Conservation (phyloP, 2,113 vertebrate species). For the Phaethon lepturus region DNA sequence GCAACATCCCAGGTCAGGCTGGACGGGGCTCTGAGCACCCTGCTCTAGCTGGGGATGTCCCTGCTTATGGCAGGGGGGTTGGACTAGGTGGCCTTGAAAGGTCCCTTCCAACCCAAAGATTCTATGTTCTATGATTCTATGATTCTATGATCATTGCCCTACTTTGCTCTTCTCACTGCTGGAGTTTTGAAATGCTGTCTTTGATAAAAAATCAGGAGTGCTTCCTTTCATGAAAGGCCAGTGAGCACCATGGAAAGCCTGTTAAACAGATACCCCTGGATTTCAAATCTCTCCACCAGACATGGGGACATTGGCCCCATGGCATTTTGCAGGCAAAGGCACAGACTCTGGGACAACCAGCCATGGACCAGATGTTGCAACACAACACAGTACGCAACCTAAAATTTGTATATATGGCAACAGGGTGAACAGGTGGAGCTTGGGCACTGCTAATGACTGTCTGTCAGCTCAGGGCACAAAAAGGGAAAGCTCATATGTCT, state of each 20-base stretch:
- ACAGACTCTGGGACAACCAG: background rate
- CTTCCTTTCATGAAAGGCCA: background rate
- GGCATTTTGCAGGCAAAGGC: background rate
- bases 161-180: background rate
- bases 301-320: fast-evolving
- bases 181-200: background rate
- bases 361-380: background rate
- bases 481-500: background rate
- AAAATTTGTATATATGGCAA: background rate
- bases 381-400: background rate
- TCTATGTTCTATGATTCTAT: too few relatives aligned
- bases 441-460: background rate
- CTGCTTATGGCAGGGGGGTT: too few relatives aligned
- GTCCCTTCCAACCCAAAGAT: too few relatives aligned
- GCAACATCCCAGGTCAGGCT: too few relatives aligned
- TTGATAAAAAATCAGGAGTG: background rate
- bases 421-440: fast-evolving
- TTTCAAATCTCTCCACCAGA: background rate
- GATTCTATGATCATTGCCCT: background rate
- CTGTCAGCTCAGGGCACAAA: background rate
- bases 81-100: too few relatives aligned
- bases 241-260: background rate
- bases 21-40: too few relatives aligned
- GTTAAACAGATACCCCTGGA: background rate
- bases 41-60: too few relatives aligned